phyloP scores from a whole-genome alignment of 2,797 vertebrate species.

The Darevskia nairensis region DNA sequence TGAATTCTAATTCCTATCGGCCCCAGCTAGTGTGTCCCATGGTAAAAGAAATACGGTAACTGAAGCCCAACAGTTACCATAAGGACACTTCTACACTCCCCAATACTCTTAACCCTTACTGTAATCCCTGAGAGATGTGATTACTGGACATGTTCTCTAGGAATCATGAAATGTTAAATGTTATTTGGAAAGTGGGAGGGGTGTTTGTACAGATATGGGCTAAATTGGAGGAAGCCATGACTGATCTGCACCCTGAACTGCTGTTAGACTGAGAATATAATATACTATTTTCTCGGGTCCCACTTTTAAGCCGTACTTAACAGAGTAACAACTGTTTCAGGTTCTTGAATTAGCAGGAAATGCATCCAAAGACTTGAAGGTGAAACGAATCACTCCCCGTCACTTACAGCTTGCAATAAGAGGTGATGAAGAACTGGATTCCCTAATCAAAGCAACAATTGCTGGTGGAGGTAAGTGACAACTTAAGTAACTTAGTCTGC shows the following conservation, averaged over 20 bases:
- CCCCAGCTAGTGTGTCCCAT: no score
- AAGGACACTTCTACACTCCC: no score
- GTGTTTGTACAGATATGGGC: not conserved
- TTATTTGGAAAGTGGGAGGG: no score
- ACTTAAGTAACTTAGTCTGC: not conserved
- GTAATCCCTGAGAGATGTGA: not conserved
- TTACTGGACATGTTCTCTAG: not conserved
- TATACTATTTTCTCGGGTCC: not conserved
- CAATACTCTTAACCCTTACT: no score
- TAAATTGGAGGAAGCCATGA: not conserved
- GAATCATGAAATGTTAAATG: no score
- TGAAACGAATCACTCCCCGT: constrained; percentile 97
- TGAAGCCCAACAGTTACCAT: no score
- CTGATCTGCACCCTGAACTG: no score
- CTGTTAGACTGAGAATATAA: no score
- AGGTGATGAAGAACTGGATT: constrained; percentile 97
- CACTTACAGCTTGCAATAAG: constrained; percentile 98
- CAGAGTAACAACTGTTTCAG: constrained; percentile 69
- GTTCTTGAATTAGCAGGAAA: constrained; percentile 98
- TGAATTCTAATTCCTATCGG: no score
- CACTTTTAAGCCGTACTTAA: not conserved
- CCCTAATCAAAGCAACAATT: constrained; percentile 98
- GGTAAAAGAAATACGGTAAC: no score
- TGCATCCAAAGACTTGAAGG: constrained; percentile 98
- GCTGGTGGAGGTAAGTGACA: constrained; percentile 91